A percentile compares a stretch with the other conserved stretches of the same genome.
phyloP scores from a whole-genome alignment of 92 coral and sea anemone genomes.

The Epizoanthus scotinus region DNA sequence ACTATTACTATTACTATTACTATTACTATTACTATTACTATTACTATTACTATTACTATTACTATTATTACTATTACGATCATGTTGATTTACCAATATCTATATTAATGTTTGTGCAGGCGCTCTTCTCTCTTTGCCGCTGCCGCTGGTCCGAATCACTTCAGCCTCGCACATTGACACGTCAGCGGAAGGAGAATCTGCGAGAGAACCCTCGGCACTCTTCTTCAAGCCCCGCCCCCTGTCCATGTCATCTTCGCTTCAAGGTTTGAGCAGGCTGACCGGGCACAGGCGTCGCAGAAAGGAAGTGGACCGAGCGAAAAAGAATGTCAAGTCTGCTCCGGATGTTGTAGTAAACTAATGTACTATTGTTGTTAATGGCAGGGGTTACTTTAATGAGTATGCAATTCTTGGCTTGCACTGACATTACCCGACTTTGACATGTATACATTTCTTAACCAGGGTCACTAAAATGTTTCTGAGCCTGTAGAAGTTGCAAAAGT shows the following conservation, averaged over 20 bases:
- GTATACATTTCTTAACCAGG: too few species aligned
- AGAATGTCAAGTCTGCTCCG: slow-evolving; percentile 55
- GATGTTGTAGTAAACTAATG: slow-evolving; percentile 86
- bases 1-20: too few species aligned
- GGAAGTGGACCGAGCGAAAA: slow-evolving; percentile 46
- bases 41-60: too few species aligned
- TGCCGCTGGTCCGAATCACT: slow-evolving; percentile 96
- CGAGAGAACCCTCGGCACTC: slow-evolving; percentile 53
- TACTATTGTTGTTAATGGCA: too few species aligned
- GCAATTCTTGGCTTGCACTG: too few species aligned
- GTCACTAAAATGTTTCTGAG: too few species aligned
- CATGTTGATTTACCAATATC: neutral
- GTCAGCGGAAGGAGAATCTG: slow-evolving; percentile 60
- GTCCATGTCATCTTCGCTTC: slow-evolving; percentile 38
- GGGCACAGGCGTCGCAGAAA: slow-evolving; percentile 49
- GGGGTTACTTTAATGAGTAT: too few species aligned
- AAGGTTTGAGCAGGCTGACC: slow-evolving; percentile 53
- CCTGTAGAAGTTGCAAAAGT: too few species aligned
- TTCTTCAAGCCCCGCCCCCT: slow-evolving; percentile 42
- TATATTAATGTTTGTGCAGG: slow-evolving; percentile 55
- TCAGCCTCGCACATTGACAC: slow-evolving; percentile 72
- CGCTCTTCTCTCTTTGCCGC: slow-evolving; percentile 87
- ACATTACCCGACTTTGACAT: too few species aligned
- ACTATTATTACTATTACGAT: neutral
- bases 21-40: too few species aligned